Conservation (phyloP, 2,888 invertebrate genomes). For the Philhelius pedissequus region DNA sequence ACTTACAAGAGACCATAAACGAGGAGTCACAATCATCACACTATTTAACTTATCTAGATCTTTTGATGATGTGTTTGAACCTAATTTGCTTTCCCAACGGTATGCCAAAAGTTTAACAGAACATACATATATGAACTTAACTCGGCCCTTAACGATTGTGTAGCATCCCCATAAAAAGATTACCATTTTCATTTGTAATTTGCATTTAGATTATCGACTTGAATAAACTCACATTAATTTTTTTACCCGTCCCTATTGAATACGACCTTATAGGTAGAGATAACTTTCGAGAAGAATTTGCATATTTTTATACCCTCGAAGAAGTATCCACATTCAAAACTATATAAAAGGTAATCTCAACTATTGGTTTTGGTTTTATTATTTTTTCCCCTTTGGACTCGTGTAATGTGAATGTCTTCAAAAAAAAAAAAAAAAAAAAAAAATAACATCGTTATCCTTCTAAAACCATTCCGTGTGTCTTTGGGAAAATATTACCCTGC, state of each 20-base stretch:
- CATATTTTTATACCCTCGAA: conserved; percentile 12
- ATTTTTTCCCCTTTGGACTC: not conserved
- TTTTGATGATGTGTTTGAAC: conserved; percentile 1
- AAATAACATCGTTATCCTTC: conserved; percentile 2
- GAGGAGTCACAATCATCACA: conserved; percentile 13
- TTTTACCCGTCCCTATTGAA: not conserved
- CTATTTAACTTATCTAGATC: not conserved
- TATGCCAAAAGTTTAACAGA: not conserved
- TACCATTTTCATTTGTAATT: conserved; percentile 22
- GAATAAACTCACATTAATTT: conserved; percentile 21
- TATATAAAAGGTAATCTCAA: not conserved
- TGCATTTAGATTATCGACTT: conserved; percentile 39
- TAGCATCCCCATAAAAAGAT: conserved; percentile 14
- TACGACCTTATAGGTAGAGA: not conserved
- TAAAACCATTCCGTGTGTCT: conserved; percentile 15
- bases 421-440: not conserved
- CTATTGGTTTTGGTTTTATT: not conserved
- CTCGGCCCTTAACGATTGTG: not conserved
- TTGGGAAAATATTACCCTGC: not conserved
- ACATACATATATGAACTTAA: not conserved
- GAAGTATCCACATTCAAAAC: not conserved
- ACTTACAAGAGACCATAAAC: not conserved
- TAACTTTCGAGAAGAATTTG: conserved; percentile 7
- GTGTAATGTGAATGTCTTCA: not conserved
- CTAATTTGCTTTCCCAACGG: conserved; percentile 8